phyloP scores from a whole-genome alignment of 2,113 vertebrate species.

The Girardinichthys multiradiatus region DNA sequence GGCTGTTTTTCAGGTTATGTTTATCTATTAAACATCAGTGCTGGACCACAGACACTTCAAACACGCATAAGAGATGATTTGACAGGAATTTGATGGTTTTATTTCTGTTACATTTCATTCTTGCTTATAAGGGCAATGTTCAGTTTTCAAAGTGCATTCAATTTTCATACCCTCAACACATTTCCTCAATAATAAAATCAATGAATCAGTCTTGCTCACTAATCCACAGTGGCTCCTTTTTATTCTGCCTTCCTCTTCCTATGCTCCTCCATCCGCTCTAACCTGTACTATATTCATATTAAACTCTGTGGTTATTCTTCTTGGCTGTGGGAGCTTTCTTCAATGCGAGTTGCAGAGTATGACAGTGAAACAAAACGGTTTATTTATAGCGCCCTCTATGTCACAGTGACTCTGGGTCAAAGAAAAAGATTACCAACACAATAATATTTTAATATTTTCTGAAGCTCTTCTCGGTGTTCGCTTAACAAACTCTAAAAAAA shows the following conservation, averaged over 20 bases:
- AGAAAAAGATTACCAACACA: conserved; percentile 50
- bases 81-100: neutral
- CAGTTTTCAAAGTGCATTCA: neutral
- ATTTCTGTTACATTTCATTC: neutral
- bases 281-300: conserved; percentile 29
- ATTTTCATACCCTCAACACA: neutral
- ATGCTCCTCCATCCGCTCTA: conserved; percentile 1
- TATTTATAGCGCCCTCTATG: conserved; percentile 52
- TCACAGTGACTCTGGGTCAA: conserved; percentile 35
- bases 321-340: conserved; percentile 7
- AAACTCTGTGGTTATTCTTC: conserved; percentile 15
- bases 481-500: conserved; percentile 4
- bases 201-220: conserved; percentile 1
- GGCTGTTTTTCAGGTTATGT: conserved; percentile 48
- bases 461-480: conserved; percentile 33
- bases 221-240: conserved; percentile 41
- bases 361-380: conserved; percentile 13
- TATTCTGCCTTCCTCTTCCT: conserved; percentile 18
- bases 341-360: conserved; percentile 3
- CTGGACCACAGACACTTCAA: conserved; percentile 41
- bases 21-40: conserved; percentile 51
- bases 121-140: neutral
- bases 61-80: conserved; percentile 42
- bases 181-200: neutral
- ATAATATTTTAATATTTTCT: conserved; percentile 58